Evolutionary conservation across 2,113 vertebrate species (phyloP), one percentile per base, ranked within the genome.

Genomic region (Saimiri boliviensis): DNA sequence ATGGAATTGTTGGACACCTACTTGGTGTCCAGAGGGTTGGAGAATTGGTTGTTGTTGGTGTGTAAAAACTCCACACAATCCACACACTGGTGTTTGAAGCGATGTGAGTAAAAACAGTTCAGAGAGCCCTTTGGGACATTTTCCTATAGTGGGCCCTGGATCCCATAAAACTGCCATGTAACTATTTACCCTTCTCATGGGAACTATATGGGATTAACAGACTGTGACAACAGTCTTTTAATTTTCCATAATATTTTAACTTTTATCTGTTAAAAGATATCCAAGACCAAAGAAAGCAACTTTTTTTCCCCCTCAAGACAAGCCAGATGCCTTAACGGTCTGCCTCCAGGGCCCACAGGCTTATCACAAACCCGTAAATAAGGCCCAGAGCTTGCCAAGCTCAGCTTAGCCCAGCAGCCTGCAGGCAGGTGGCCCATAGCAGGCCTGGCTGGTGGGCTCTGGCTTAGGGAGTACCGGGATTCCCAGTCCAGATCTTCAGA

Each of bases 201-300:
- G 96, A 94, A 96, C 87, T 87, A 88, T 95, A 94, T 96, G 87
- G 87, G 88, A 97, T 97, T 97, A 97, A 96, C 93, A 92, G 87
- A 82, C 95, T 97, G 85, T 97, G 94, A 96, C 93, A 88, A 73
- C 37, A 45, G 76, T 89, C 95, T 97, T 97, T 97, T 94, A 95
- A 92, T 97, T 97, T 96, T 96, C 84, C 81, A 92, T 94, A 96
- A 96, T 95, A 97, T 96, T 96, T 95, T 92, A 96, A 96, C 87
- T 95, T 96, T 92, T 87, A 37, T 97, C 96, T 97, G 37, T 82
- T 96, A 96, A 97, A 96, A 98, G 76, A 25, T 77, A 71, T 92
- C 92, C 32, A 88, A 94, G 91, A 88, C 87, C 90, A 96, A 94
- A 96, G 95, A 96, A 95, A 98, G 66, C 16, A 19, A 68, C 32